Base-by-base conservation (phyloP, 2,797 vertebrate genomes). In the Sitta carolinensis region DNA sequence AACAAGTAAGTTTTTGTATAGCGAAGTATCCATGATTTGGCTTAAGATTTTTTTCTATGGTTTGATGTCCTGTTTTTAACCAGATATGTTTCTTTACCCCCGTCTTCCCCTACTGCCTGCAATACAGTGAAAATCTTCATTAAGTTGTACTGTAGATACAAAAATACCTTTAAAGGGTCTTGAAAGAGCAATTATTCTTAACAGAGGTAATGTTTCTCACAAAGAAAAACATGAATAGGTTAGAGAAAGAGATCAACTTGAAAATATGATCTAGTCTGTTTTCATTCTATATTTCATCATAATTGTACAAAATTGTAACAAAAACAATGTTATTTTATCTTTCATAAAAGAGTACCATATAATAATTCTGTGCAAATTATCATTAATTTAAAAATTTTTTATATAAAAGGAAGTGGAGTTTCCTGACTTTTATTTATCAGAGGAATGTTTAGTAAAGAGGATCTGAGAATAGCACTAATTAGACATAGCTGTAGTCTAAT, bases 381-480 rank as follows among this genome's bases (percentile, higher is more conserved):
- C 11, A 6, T 34, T 34, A 13, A 19, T 36, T 30, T 5, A 8
- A 57, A 30, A 2, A 4, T 15, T 11, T 13, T 0, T 16, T 77
- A 25, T 48, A 30, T 29, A 26, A 55, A 79, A 29, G 0, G 5
- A 80, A 73, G 11, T 25, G 12, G 2, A 63, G 52, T 77, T 89
- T 66, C 23, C 25, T 58, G 5, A n/a, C 3, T 7, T 47, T 70
- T 77, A 1, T 48, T 78, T 57, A 14, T 79, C 32, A 50, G 18
- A 45, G 2, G 5, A 68, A 19, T 83, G 9, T 47, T 86, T 54
- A 62, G 23, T 23, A 70, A 45, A n/a, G 16, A 74, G 5, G 3
- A 38, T 18, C 16, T 45, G 32, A 80, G 20, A 68, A 73, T 0
- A 1, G 6, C 9, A 58, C 12, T 59, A 34, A 63, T 57, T 47